Base-by-base conservation (phyloP, 2,113 vertebrate species). In the Zosterops lateralis region DNA sequence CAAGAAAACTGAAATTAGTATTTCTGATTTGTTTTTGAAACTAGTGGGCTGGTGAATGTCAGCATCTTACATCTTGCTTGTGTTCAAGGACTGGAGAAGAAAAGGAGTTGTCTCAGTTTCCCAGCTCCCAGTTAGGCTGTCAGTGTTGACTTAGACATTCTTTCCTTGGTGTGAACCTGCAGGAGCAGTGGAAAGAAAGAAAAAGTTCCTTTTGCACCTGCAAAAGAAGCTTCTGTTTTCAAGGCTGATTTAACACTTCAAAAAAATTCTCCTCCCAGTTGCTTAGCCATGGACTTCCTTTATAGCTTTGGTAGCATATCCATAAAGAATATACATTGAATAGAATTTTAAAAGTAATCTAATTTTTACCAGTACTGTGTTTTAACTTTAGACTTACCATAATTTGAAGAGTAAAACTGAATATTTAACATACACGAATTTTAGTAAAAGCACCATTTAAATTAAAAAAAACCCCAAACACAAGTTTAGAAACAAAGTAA, bases 221-320 rank as follows among this genome's bases (percentile, higher is more conserved):
- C 76, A 74, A 65, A 90, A 81, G 76, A 78, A 67, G 42, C 75
- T 90, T 42, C 72, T 80, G 44, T 24, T 94, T 90, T 95, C 72
- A 44, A 56, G 42, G 47, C n/a, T 81, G 79, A 50, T 50, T 77
- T 87, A 84, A 77, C 20, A 51, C 22, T 57, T 79, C 0, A 67
- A 72, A 79, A 78, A 92, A 79, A 50, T 38, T 79, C n/a, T 86
- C 34, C 31, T 75, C 29, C 38, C n/a, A 54, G 32, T 73, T 80
- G 28, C 51, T 77, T 54, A 81, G 68, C 78, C 82, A 83, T 32
- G 5, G 6, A 40, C 58, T 85, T 82, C 50, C 58, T 85, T 82
- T 66, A 85, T 28, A 40, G 40, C n/a, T 86, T 67, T 84, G 56
- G 56, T 77, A 77, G 51, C 15, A 9, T 18, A 48, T 38, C 45